Conservation (phyloP, 2,797 vertebrate genomes). For the Clarias platycephalus region DNA sequence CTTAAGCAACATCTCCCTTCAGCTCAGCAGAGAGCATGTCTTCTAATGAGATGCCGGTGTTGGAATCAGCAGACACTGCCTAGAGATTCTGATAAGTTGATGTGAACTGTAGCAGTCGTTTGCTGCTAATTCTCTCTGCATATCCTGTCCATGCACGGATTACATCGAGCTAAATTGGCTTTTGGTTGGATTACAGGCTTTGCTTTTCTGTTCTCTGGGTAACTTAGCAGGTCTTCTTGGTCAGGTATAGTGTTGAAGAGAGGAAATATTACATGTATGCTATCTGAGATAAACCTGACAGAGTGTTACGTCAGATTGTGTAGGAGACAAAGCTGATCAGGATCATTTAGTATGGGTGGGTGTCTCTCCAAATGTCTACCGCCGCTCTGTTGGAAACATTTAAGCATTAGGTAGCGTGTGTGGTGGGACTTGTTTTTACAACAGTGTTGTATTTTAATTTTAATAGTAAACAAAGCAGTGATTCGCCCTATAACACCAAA, state of each 20-base stretch:
- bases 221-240: conserved; percentile 30
- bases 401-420: conserved; percentile 11
- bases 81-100: conserved; percentile 43
- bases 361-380: background rate
- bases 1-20: conserved; percentile 22
- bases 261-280: background rate
- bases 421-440: background rate
- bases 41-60: conserved; percentile 23
- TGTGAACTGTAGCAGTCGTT: conserved; percentile 34
- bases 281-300: background rate
- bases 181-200: conserved; percentile 50
- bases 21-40: background rate
- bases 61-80: conserved; percentile 35
- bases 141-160: conserved; percentile 38
- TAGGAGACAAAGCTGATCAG: background rate
- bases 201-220: conserved; percentile 41
- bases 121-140: conserved; percentile 42
- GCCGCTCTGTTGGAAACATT: background rate
- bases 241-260: conserved; percentile 23
- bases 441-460: background rate
- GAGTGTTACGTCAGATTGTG: background rate
- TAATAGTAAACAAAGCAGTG: background rate
- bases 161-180: conserved; percentile 54
- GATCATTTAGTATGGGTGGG: background rate
- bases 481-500: background rate